Percentiles rank a stretch among this genome's conserved stretches.
phyloP scores from a whole-genome alignment of 2,113 vertebrate genomes.

The Muntiacus muntjak region DNA sequence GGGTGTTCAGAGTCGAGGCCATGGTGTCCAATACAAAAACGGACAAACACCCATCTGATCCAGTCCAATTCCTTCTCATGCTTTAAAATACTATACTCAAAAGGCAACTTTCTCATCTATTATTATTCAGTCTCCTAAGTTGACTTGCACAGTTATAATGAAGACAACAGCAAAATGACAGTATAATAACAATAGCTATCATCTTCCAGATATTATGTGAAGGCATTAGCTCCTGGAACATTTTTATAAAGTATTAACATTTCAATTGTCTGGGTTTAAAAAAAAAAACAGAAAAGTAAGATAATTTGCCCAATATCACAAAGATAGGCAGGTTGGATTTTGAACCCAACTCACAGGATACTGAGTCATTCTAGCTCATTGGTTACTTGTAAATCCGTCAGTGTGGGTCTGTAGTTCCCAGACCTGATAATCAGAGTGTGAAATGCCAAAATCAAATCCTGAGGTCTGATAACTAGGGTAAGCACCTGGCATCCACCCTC shows the following conservation, averaged over 20 bases:
- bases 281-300: neutral
- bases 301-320: neutral
- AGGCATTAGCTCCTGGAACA: neutral
- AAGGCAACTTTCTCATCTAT: neutral
- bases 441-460: neutral
- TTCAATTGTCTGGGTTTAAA: neutral
- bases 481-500: neutral
- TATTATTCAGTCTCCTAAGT: neutral
- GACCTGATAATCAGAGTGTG: neutral
- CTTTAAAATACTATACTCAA: neutral
- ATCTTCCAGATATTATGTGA: neutral
- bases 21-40: neutral
- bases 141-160: neutral
- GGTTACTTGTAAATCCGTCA: neutral
- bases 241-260: conserved; percentile 15
- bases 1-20: neutral
- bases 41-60: neutral
- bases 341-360: neutral
- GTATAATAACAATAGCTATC: neutral
- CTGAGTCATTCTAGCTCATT: neutral
- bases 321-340: neutral
- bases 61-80: neutral
- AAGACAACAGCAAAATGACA: conserved; percentile 11
- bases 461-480: neutral
- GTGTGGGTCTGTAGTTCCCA: neutral